Evolutionary conservation across 1,140 invertebrate species (phyloP), one percentile per base, ranked within the genome.

Genomic region (Saxidomus purpurata): DNA sequence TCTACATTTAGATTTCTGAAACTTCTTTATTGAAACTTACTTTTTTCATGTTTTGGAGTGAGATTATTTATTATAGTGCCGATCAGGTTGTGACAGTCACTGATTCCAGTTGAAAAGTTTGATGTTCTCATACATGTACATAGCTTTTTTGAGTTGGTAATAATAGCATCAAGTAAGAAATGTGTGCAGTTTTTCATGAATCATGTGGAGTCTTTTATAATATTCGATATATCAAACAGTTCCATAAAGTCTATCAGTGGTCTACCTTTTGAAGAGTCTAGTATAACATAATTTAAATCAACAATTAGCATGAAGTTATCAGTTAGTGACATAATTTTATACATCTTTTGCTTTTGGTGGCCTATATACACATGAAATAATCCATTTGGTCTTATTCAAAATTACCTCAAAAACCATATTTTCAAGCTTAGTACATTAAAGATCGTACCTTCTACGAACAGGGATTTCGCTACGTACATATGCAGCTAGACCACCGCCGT

Each of bases 51-150:
- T 25, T 17, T 63, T 71, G 77, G 77, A n/a, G 49, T 40, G 34
- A 36, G 38, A 61, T 74, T 74, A 82, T 89, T 89, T 31, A 82
- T 89, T 19, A 82, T 36, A 31, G 87, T 74, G 34, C 77, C 38
- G 11, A 89, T 82, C 59, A 89, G 52, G 34, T 89, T 89, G 40
- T 89, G 87, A 59, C 77, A 89, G 40, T 89, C 87, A 89, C 87
- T 89, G 0, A 89, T 52, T 36, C 87, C 87, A 40, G 79, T 87
- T 9, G 77, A 13, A 28, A 89, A 36, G 31, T 89, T 71, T 11
- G 71, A 36, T 9, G 87, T 83, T 40, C 79, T 89, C 36, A 89
- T 76, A 61, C n/a, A n/a, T n/a, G n/a, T n/a, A n/a, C 49, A 83
- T 25, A 76, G 40, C 1, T 43, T 59, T 76, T 47, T 31, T 79